Percentiles rank a stretch among this genome's conserved stretches.
Evolutionary conservation across 2,797 vertebrate genomes (phyloP).

Genomic region (Pseudochromis fuscus): DNA sequence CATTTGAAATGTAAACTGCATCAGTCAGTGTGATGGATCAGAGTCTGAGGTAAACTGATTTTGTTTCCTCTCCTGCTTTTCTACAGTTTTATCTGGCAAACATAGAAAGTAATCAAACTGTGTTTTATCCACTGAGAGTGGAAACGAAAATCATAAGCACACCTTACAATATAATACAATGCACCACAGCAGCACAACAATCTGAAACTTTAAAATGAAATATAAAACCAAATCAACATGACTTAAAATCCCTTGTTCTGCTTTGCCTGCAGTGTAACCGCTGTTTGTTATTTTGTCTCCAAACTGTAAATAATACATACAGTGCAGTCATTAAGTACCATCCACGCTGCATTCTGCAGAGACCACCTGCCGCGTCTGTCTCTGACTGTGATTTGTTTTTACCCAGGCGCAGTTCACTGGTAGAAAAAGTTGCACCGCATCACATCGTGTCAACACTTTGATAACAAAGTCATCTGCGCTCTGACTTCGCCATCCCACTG

Average conservation of each 20-base stretch:
- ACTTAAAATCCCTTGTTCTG: not conserved
- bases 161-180: not conserved
- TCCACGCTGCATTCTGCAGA: constrained; percentile 14
- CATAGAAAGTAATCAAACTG: not conserved
- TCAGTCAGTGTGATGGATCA: not conserved
- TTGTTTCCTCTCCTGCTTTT: not conserved
- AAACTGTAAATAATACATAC: constrained; percentile 50
- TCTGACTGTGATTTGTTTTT: constrained; percentile 47
- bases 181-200: not conserved
- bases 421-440: constrained; percentile 49
- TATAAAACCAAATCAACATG: not conserved
- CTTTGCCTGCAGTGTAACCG: not conserved
- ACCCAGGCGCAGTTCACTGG: constrained; percentile 45
- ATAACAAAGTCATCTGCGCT: constrained; percentile 63
- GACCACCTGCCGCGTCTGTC: constrained; percentile 51
- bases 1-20: too few relatives aligned
- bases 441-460: constrained; percentile 57
- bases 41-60: not conserved
- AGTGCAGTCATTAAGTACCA: constrained; percentile 41
- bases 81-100: not conserved
- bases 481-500: constrained; percentile 57
- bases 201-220: not conserved
- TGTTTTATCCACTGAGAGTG: not conserved
- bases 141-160: not conserved
- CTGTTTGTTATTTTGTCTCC: constrained; percentile 35